These are phyloP conservation scores for Vesta saturnalis DNA, from an alignment of 2,888 invertebrate genomes.

Conservation along the genomic window DNA sequence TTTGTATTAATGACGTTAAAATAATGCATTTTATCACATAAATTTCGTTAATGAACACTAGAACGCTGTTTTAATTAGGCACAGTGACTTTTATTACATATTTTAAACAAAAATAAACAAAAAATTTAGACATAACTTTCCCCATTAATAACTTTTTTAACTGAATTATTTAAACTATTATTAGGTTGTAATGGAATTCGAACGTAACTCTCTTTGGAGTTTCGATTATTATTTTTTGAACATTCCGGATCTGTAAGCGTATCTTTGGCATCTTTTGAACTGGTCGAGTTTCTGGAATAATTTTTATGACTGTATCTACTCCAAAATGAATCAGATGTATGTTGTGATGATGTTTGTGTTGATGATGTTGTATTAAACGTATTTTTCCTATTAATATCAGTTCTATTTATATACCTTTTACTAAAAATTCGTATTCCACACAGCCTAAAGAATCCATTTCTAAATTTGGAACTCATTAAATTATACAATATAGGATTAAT, in stretches of 20 bases:
- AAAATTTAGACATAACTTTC: conserved; percentile 56
- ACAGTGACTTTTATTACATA: background rate
- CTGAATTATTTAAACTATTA: conserved; percentile 44
- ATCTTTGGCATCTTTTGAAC: conserved; percentile 55
- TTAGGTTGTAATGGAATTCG: conserved; percentile 52
- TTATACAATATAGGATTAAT: conserved; percentile 93
- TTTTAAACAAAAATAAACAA: background rate
- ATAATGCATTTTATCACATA: background rate
- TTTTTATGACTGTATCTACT: conserved; percentile 68
- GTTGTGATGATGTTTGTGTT: conserved; percentile 68
- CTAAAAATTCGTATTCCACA: conserved; percentile 62
- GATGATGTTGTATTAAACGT: conserved; percentile 75
- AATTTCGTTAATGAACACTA: conserved; percentile 8
- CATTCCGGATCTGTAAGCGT: conserved; percentile 43
- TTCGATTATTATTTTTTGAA: conserved; percentile 36
- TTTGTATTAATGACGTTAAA: background rate
- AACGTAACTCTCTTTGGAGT: conserved; percentile 51
- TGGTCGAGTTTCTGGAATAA: conserved; percentile 48
- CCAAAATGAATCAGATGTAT: conserved; percentile 71
- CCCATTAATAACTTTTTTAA: conserved; percentile 48
- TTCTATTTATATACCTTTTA: conserved; percentile 59
- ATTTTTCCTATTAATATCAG: conserved; percentile 70
- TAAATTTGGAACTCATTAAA: conserved; percentile 91
- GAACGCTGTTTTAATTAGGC: background rate
- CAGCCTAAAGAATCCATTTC: conserved; percentile 79